phyloP scores from a whole-genome alignment of 2,888 invertebrate species.

The Dynastes grantii region DNA sequence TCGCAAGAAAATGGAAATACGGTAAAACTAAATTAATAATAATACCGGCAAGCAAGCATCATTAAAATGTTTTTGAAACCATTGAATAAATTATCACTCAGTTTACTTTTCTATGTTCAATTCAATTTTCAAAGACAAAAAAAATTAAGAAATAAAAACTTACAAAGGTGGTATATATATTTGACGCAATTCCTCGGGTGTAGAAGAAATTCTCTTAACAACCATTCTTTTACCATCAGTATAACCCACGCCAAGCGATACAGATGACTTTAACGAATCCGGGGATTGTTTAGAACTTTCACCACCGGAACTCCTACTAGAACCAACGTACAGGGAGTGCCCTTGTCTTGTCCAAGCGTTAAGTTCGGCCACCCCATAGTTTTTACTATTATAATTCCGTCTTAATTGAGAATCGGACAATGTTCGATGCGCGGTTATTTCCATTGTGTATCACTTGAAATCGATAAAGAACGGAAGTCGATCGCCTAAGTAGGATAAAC shows the following conservation, averaged over 20 bases:
- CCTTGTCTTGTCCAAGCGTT: background rate
- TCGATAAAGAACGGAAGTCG: background rate
- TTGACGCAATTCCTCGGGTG: slow-evolving; percentile 9
- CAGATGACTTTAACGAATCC: slow-evolving; percentile 18
- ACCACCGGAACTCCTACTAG: background rate
- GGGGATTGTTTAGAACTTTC: slow-evolving; percentile 22
- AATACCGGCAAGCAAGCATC: too few species aligned
- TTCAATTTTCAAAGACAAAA: too few species aligned
- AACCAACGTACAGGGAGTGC: background rate
- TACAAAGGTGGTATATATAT: slow-evolving; percentile 31
- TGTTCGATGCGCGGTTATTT: slow-evolving; percentile 13
- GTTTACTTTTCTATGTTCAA: too few species aligned
- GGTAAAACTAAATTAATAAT: too few species aligned
- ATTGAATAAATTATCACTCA: too few species aligned
- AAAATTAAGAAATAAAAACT: slow-evolving; percentile 23
- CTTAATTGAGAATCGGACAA: slow-evolving; percentile 35
- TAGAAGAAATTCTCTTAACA: slow-evolving; percentile 29
- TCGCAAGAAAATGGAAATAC: too few species aligned
- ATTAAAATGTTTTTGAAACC: too few species aligned
- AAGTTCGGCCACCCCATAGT: background rate
- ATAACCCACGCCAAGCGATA: slow-evolving; percentile 33
- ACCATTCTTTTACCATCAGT: slow-evolving; percentile 35
- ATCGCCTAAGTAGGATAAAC: background rate
- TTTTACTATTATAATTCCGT: slow-evolving; percentile 4
- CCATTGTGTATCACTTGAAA: background rate